Conservation (phyloP, 1,140 invertebrate species). For the Xylocopa sonorina region DNA sequence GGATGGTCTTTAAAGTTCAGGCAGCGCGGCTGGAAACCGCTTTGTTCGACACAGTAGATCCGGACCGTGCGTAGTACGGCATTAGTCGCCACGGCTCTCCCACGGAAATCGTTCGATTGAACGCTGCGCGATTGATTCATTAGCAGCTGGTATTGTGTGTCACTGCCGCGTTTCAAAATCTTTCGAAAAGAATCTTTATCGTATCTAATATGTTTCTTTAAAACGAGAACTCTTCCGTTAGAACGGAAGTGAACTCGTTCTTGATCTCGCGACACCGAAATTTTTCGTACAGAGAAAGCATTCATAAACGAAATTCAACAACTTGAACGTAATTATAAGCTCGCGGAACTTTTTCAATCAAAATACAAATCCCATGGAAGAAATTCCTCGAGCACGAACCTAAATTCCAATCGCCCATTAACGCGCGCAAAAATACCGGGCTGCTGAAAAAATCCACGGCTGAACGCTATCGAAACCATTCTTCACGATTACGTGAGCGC, state of each 20-base stretch:
- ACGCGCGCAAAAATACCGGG: too few relatives aligned
- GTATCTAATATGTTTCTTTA: too few relatives aligned
- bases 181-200: not conserved
- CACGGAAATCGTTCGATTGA: constrained; percentile 38
- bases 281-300: too few relatives aligned
- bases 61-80: constrained; percentile 20
- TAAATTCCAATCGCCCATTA: not conserved
- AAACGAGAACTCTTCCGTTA: too few relatives aligned
- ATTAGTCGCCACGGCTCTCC: constrained; percentile 18
- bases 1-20: constrained; percentile 12
- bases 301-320: too few relatives aligned
- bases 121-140: constrained; percentile 7
- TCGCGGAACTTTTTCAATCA: too few relatives aligned
- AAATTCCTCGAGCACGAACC: too few relatives aligned
- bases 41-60: constrained; percentile 22
- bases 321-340: too few relatives aligned
- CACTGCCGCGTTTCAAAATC: not conserved
- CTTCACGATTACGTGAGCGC: not conserved
- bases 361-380: too few relatives aligned
- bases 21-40: constrained; percentile 6
- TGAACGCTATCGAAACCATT: not conserved
- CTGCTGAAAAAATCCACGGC: too few relatives aligned
- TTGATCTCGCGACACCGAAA: too few relatives aligned
- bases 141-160: not conserved
- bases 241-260: too few relatives aligned